Evolutionary conservation across 2,797 vertebrate species (phyloP).

Genomic region (Characodon lateralis): DNA sequence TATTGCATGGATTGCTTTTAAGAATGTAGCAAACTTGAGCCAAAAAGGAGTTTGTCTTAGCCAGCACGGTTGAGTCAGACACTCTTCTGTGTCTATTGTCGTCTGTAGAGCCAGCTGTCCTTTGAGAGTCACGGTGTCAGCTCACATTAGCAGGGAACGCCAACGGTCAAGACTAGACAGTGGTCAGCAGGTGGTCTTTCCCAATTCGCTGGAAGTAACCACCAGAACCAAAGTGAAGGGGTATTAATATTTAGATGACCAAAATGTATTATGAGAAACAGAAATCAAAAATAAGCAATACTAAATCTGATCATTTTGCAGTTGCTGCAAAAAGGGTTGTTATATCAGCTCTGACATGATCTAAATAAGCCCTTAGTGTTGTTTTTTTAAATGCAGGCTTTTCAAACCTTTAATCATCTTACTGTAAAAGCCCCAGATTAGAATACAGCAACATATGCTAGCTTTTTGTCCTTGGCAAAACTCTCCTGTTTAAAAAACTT

Average conservation of each 20-base stretch:
- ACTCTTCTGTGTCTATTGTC: conserved; percentile 48
- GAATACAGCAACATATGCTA: conserved; percentile 62
- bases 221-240: conserved; percentile 13
- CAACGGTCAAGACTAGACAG: conserved; percentile 47
- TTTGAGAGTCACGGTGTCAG: conserved; percentile 56
- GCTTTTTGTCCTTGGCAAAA: conserved; percentile 46
- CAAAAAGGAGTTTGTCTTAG: conserved; percentile 26
- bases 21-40: conserved; percentile 33
- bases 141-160: conserved; percentile 56
- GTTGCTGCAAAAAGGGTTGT: fast-evolving
- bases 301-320: neutral
- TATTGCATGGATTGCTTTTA: neutral
- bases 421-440: conserved; percentile 73
- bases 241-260: conserved; percentile 11
- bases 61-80: conserved; percentile 47
- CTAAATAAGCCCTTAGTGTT: conserved; percentile 25
- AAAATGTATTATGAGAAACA: neutral
- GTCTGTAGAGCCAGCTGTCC: conserved; percentile 60
- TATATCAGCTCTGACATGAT: conserved; percentile 24
- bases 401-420: conserved; percentile 72
- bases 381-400: conserved; percentile 50
- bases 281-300: neutral
- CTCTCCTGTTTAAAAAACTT: conserved; percentile 13
- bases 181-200: conserved; percentile 59
- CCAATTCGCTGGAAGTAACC: conserved; percentile 28